Evolutionary conservation across 2,797 vertebrate genomes (phyloP), one percentile per base, ranked within the genome.

Genomic region (Ptychobarbus kaznakovi): DNA sequence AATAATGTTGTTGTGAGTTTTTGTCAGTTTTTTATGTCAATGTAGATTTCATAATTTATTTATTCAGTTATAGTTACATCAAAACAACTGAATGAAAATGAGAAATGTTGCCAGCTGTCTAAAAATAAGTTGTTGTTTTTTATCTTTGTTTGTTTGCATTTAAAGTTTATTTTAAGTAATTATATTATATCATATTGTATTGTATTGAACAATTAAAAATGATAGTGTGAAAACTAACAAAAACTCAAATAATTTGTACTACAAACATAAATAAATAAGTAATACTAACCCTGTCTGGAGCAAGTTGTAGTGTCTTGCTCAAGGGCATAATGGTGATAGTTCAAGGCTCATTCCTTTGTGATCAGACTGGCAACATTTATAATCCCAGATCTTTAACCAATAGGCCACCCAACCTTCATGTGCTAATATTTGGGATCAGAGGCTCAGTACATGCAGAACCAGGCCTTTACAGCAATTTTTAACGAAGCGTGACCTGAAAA

Each of bases 361-460:
- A 35, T 66, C 44, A 51, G 20, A 42, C 76, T 44, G 38, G 16
- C 42, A 80, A 42, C 6, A 13, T 20, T 53, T 51, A 16, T 2
- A 69, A 58, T 77, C 53, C n/a, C n/a, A 58, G 53, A 77, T 40
- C 35, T 77, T 77, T 16, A 49, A 16, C 49, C 49, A 49, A 49
- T 16, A 49, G 75, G 13, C 35, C 75, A 58, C 6, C 1, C 7
- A n/a, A 40, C 7, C 22, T n/a, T 25, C 22, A 40, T 56, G 46
- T 32, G 25, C 53, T 78, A 35, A 73, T 79, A 66, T 65, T 65
- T 76, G 42, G 42, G 61, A 82, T 22, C 4, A 77, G n/a, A 80
- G 28, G 13, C 16, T 40, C 28, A 80, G 73, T 74, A 61, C 80
- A 87, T 56, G 73, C 65, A 72, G 84, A 11, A 85, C 85, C 80